Conservation (phyloP, 1,140 invertebrate species). For the Diachasmimorpha longicaudata region DNA sequence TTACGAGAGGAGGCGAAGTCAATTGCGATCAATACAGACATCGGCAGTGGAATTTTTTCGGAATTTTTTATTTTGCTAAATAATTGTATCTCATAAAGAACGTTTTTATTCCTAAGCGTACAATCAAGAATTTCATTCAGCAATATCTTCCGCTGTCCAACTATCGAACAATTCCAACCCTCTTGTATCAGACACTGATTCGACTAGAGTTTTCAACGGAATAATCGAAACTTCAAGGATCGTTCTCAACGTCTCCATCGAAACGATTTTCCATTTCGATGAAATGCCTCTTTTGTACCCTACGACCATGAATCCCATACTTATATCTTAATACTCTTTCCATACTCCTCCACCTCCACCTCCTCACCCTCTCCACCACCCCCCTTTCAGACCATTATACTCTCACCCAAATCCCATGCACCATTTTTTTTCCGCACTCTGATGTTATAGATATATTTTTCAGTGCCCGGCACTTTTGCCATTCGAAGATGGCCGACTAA, state of each 20-base stretch:
- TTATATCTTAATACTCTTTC: slow-evolving; percentile 23
- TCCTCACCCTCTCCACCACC: too few relatives aligned
- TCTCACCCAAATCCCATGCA: background rate
- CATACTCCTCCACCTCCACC: background rate
- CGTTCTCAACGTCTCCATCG: background rate
- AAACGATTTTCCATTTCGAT: slow-evolving; percentile 31
- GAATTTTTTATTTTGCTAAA: too few relatives aligned
- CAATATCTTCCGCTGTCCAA: background rate
- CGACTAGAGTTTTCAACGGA: background rate
- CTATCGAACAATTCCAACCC: background rate
- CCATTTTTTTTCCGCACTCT: background rate
- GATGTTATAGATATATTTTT: background rate
- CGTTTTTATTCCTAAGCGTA: too few relatives aligned
- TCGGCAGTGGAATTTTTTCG: too few relatives aligned
- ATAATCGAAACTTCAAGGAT: slow-evolving; percentile 9
- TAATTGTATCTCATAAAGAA: too few relatives aligned
- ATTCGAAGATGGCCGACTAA: slow-evolving; percentile 14
- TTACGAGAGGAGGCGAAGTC: background rate
- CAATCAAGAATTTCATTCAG: background rate
- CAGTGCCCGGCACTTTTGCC: background rate
- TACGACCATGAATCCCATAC: slow-evolving; percentile 1
- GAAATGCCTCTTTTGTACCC: background rate
- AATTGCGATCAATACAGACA: background rate
- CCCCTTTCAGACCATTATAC: background rate
- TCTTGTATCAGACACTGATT: background rate